Percentiles rank a stretch among this genome's conserved stretches.
These are phyloP conservation scores for Manis javanica DNA, from an alignment of 2,797 vertebrate species.

Conservation along the genomic window DNA sequence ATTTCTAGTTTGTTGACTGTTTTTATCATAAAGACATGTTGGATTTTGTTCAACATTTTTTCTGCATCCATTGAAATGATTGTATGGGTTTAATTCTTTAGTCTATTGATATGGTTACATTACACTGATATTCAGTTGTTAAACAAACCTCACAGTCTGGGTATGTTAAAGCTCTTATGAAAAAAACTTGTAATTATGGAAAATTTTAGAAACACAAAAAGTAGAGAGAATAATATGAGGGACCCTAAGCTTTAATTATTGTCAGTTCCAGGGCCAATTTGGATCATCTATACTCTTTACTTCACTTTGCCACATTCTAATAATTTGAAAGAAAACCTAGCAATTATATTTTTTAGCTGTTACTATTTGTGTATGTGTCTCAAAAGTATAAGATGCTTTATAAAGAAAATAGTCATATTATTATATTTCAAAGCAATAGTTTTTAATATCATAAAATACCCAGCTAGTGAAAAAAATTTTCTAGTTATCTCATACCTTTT, in stretches of 20 bases:
- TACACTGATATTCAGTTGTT: not conserved
- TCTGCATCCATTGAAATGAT: not conserved
- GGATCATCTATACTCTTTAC: not conserved
- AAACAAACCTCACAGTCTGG: not conserved
- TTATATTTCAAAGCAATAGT: not conserved
- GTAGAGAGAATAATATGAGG: not conserved
- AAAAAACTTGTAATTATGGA: not conserved
- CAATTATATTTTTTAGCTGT: not conserved
- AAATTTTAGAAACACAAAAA: not conserved
- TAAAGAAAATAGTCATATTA: not conserved
- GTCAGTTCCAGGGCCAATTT: not conserved
- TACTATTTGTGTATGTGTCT: not conserved
- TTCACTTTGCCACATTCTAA: not conserved
- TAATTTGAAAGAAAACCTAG: not conserved
- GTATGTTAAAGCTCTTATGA: not conserved
- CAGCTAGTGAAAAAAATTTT: conserved; percentile 7
- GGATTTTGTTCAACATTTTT: not conserved
- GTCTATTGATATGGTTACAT: not conserved
- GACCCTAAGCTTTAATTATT: not conserved
- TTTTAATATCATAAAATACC: not conserved
- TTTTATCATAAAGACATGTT: not conserved
- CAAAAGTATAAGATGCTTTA: not conserved
- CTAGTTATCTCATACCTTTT: conserved; percentile 17
- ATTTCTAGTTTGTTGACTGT: not conserved
- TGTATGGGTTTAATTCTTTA: not conserved